Percentiles rank a stretch among this genome's conserved stretches.
phyloP scores from a whole-genome alignment of 2,113 vertebrate genomes.

The Phaethornis superciliosus region DNA sequence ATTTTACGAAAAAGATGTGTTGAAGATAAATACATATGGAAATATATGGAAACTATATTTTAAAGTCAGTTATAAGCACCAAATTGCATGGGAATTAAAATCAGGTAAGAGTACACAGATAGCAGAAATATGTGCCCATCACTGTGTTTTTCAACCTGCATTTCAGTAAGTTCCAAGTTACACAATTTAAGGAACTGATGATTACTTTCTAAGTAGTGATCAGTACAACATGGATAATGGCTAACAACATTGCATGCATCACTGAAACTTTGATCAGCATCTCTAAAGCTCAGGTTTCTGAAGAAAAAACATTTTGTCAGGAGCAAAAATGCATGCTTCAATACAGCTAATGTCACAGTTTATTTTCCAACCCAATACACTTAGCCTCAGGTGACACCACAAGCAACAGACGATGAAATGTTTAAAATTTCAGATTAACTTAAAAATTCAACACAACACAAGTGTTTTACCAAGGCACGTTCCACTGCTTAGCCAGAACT shows the following conservation, averaged over 20 bases:
- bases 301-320: neutral
- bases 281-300: neutral
- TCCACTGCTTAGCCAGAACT: constrained; percentile 97
- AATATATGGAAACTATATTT: neutral
- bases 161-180: neutral
- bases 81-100: neutral
- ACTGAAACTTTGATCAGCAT: neutral
- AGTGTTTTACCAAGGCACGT: constrained; percentile 89
- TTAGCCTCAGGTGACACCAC: neutral
- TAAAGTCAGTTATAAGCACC: neutral
- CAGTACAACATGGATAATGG: neutral
- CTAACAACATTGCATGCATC: neutral
- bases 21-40: neutral
- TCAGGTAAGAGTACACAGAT: neutral
- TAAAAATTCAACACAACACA: neutral
- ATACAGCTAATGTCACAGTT: neutral
- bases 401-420: neutral
- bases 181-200: neutral
- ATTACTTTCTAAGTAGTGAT: neutral
- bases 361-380: neutral
- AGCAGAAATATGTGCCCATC: neutral
- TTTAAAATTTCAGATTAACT: neutral
- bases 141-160: neutral
- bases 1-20: neutral
- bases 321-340: neutral